Conservation (phyloP, 1,140 invertebrate genomes). For the Pseudomyrmex pallidus region DNA sequence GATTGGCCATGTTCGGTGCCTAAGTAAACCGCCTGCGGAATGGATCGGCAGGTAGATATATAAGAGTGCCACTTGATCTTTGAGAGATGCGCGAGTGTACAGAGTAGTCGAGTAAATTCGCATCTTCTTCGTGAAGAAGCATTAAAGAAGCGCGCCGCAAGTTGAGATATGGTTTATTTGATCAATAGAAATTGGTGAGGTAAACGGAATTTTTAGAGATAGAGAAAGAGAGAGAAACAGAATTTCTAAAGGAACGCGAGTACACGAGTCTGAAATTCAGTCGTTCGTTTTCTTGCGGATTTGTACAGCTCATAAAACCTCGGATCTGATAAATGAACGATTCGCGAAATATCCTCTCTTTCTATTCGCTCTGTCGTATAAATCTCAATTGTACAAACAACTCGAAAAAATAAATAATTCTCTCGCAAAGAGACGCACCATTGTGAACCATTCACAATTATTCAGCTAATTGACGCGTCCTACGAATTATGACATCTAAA, state of each 20-base stretch:
- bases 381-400: no score
- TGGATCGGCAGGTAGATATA: neutral
- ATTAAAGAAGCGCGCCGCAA: neutral
- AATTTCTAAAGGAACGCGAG: neutral
- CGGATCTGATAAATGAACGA: conserved; percentile 12
- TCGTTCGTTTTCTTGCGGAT: neutral
- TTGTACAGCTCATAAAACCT: neutral
- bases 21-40: conserved; percentile 30
- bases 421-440: no score
- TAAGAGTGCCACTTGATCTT: conserved; percentile 18
- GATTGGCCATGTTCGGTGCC: conserved; percentile 40
- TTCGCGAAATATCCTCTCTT: neutral
- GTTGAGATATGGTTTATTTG: neutral
- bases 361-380: no score
- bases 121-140: neutral
- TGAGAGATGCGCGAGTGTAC: neutral
- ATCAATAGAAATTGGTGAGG: neutral
- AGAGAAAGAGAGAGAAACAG: neutral
- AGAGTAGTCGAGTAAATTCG: neutral
- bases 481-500: no score
- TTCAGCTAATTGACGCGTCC: no score
- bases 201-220: neutral
- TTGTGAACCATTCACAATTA: no score
- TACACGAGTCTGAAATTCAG: neutral
- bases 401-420: no score